These are phyloP conservation scores for Cottus gobio DNA, from an alignment of 2,113 vertebrate genomes.

Conservation along the genomic window DNA sequence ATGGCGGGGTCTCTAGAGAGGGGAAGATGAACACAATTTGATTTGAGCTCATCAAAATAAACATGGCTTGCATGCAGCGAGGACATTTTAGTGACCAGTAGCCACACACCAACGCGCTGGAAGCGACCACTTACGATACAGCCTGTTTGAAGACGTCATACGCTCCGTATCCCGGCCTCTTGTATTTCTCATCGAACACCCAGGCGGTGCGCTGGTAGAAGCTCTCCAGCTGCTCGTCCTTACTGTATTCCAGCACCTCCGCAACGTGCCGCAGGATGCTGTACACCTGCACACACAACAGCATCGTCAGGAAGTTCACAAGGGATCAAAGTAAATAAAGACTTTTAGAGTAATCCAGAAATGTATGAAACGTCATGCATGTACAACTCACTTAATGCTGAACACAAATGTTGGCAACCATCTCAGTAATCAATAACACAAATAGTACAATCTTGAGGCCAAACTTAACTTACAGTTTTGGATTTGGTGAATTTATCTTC, in stretches of 20 bases:
- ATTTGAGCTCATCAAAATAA: not conserved
- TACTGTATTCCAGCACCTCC: conserved; percentile 95
- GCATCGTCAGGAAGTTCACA: not conserved
- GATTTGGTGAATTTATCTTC: conserved; percentile 99
- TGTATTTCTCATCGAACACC: conserved; percentile 99
- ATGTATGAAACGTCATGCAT: not conserved
- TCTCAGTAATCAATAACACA: not conserved
- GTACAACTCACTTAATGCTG: not conserved
- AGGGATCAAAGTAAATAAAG: not conserved
- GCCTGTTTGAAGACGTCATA: conserved; percentile 99
- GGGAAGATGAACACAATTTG: not conserved
- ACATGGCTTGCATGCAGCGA: too few species aligned
- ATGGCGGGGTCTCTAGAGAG: conserved; percentile 90
- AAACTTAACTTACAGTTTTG: conserved; percentile 91
- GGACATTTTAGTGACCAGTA: not conserved
- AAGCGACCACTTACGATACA: conserved; percentile 89
- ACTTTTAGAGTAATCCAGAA: not conserved
- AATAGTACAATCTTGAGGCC: not conserved
- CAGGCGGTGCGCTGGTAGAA: conserved; percentile 97
- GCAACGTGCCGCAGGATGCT: conserved; percentile 98
- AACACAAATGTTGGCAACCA: not conserved
- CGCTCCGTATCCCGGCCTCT: conserved; percentile 95
- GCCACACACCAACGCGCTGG: rapidly evolving
- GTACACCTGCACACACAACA: conserved; percentile 87
- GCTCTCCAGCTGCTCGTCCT: conserved; percentile 97